These are phyloP conservation scores for Alloscopus bannaensis DNA, from an alignment of 2,888 invertebrate species.

Conservation along the genomic window DNA sequence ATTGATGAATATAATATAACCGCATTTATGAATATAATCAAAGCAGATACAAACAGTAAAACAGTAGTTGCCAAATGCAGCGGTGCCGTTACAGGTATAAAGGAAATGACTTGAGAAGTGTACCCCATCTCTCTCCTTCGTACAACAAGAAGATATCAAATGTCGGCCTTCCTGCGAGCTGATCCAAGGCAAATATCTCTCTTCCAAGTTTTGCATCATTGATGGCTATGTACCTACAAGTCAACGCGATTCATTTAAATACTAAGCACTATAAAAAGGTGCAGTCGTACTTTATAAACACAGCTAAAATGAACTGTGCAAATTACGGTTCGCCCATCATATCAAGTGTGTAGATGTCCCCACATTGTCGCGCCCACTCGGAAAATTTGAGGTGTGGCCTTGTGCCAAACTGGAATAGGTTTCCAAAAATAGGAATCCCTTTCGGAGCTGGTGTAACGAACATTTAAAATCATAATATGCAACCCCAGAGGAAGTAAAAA, in stretches of 20 bases:
- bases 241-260: too few relatives aligned
- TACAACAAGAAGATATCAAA: conserved; percentile 24
- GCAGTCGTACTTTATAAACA: too few relatives aligned
- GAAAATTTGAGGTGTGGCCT: not conserved
- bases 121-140: conserved; percentile 30
- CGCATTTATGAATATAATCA: not conserved
- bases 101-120: not conserved
- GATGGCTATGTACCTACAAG: not conserved
- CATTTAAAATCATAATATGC: too few relatives aligned
- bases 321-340: conserved; percentile 13
- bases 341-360: not conserved
- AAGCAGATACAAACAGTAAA: not conserved
- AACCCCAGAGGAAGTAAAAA: too few relatives aligned
- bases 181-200: conserved; percentile 32
- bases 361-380: conserved; percentile 42
- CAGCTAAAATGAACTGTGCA: too few relatives aligned
- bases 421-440: conserved; percentile 30
- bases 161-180: conserved; percentile 31
- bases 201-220: conserved; percentile 26
- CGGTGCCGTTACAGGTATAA: not conserved
- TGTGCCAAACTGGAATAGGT: conserved; percentile 26
- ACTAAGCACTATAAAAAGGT: not conserved
- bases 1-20: not conserved
- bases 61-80: not conserved
- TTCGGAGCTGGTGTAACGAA: too few relatives aligned